Percentiles rank a stretch among this genome's conserved stretches.
Evolutionary conservation across 2,113 vertebrate genomes (phyloP).

Genomic region (Stegastes partitus): DNA sequence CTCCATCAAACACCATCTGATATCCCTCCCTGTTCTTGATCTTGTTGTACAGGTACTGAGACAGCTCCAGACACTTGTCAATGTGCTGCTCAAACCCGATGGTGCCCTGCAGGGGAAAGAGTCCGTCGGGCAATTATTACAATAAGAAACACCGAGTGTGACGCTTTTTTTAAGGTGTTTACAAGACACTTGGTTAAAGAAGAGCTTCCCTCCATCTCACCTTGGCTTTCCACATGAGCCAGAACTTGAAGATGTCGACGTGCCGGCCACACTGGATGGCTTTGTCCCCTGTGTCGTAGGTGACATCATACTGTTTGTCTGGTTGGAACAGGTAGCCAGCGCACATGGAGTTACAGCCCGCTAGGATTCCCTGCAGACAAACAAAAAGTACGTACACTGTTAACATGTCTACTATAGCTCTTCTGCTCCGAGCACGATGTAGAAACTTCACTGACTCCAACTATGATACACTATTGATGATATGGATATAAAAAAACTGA

Average conservation of each 20-base stretch:
- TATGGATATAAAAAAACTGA: too few species aligned
- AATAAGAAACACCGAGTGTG: neutral
- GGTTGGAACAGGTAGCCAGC: constrained; percentile 98
- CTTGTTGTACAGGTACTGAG: constrained; percentile 96
- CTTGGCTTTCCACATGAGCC: constrained; percentile 99
- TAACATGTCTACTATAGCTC: neutral
- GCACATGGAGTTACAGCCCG: constrained; percentile 98
- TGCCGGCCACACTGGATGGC: constrained; percentile 98
- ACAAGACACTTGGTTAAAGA: neutral
- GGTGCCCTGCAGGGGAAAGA: constrained; percentile 88
- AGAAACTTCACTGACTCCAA: neutral
- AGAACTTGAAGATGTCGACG: constrained; percentile 99
- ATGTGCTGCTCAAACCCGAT: constrained; percentile 98
- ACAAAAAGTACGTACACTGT: neutral
- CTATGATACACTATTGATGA: too few species aligned
- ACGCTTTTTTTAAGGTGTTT: neutral
- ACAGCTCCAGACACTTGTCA: constrained; percentile 96
- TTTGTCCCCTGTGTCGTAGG: constrained; percentile 97
- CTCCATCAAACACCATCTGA: constrained; percentile 96
- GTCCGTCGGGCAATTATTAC: neutral
- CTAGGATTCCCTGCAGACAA: constrained; percentile 90
- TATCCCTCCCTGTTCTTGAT: constrained; percentile 97
- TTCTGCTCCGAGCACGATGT: neutral
- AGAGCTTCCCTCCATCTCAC: constrained; percentile 72
- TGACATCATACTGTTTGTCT: constrained; percentile 98